Conservation (phyloP, 2,888 invertebrate species). For the Gortyna flavago region DNA sequence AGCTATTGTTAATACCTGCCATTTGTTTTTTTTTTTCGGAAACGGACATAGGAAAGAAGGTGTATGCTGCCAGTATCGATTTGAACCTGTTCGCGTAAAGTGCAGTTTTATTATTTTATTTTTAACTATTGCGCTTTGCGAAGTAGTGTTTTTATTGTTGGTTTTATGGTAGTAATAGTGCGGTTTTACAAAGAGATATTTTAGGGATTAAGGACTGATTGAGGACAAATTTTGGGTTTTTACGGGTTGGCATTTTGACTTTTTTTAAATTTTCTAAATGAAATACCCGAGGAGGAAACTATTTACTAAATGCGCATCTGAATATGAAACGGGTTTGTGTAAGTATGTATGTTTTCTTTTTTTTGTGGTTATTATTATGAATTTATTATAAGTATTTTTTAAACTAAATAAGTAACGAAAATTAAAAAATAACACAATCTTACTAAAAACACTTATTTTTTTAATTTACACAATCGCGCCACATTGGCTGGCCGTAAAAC, state of each 20-base stretch:
- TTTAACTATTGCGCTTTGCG: conserved; percentile 8
- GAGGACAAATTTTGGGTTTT: conserved; percentile 1
- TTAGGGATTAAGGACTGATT: background rate
- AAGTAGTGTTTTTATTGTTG: conserved; percentile 23
- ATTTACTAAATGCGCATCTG: conserved; percentile 73
- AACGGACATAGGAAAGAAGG: conserved; percentile 85
- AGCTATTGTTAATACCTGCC: conserved; percentile 81
- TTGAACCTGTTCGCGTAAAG: conserved; percentile 86
- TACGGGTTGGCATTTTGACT: background rate
- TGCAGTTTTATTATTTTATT: conserved; percentile 76
- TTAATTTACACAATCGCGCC: conserved; percentile 21
- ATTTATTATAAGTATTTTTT: background rate
- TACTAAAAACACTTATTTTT: background rate
- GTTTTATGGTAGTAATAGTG: conserved; percentile 42
- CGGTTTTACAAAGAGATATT: background rate
- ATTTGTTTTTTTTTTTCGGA: conserved; percentile 79
- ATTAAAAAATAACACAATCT: background rate
- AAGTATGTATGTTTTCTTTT: conserved; percentile 68
- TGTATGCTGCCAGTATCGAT: conserved; percentile 81
- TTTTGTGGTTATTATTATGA: background rate
- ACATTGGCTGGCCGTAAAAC: conserved; percentile 63
- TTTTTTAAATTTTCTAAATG: conserved; percentile 73
- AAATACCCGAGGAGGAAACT: conserved; percentile 83
- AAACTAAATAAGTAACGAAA: background rate
- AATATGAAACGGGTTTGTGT: conserved; percentile 79